A percentile compares a stretch with the other conserved stretches of the same genome.
These are phyloP conservation scores for Thinocorus orbignyianus DNA, from an alignment of 2,113 vertebrate genomes.

Conservation along the genomic window DNA sequence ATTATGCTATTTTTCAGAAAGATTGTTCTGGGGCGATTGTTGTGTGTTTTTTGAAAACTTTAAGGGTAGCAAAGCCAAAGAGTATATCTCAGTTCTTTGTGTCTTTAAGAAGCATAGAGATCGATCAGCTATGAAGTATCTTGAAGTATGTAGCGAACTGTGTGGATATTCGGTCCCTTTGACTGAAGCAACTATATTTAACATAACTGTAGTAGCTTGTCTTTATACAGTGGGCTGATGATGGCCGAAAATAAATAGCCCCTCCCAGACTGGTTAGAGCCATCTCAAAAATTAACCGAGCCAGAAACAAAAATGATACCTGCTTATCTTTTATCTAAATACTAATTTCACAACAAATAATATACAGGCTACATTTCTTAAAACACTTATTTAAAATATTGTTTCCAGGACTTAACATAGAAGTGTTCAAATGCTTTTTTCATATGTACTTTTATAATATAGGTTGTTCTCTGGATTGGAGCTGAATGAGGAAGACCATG, in stretches of 20 bases:
- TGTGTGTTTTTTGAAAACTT: not conserved
- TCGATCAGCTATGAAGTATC: not conserved
- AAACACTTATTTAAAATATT: not conserved
- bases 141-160: not conserved
- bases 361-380: not conserved
- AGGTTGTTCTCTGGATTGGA: not conserved
- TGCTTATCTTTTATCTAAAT: not conserved
- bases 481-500: not conserved
- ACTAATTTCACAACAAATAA: not conserved
- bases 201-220: not conserved
- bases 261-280: not conserved
- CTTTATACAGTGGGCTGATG: not conserved
- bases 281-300: not conserved
- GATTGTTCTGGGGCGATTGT: not conserved
- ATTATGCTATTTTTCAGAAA: not conserved
- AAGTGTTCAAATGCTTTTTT: not conserved
- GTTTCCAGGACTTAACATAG: not conserved
- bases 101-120: not conserved
- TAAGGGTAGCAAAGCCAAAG: not conserved
- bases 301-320: not conserved
- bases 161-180: not conserved
- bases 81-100: not conserved
- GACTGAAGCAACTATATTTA: not conserved
- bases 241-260: not conserved
- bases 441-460: not conserved